A percentile compares a stretch with the other conserved stretches of the same genome.
phyloP scores from a whole-genome alignment of 2,888 invertebrate genomes.

The Zygogramma bicolorata region DNA sequence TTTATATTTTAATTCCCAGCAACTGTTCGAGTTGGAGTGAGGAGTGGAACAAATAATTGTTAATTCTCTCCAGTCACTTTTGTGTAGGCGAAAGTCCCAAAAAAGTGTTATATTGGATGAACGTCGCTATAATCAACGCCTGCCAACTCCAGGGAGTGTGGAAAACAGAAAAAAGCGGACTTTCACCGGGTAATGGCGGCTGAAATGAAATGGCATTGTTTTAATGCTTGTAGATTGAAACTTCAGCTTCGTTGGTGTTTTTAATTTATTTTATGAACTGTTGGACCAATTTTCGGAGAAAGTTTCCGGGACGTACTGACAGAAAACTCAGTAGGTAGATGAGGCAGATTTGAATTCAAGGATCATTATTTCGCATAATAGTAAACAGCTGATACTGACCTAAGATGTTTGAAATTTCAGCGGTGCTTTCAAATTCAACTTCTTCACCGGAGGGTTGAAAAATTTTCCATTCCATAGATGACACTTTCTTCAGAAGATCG shows the following conservation, averaged over 20 bases:
- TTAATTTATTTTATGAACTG: conserved; percentile 2
- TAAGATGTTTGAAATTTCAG: neutral
- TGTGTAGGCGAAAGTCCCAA: neutral
- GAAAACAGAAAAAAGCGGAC: neutral
- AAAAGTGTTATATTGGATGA: neutral
- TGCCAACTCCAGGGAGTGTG: neutral
- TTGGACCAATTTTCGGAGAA: neutral
- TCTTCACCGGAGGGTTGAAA: too few species aligned
- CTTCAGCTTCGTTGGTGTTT: neutral
- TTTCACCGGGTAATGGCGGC: neutral
- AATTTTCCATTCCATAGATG: too few species aligned
- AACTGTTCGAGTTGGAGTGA: conserved; percentile 36
- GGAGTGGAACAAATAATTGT: conserved; percentile 40
- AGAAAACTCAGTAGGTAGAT: neutral
- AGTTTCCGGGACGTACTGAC: neutral
- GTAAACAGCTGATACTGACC: neutral
- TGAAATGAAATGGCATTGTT: neutral
- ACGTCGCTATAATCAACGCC: conserved; percentile 1
- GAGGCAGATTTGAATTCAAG: neutral
- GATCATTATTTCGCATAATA: neutral
- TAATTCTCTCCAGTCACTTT: conserved; percentile 35
- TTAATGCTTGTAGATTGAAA: neutral
- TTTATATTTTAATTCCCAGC: conserved; percentile 40
- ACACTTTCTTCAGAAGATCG: too few species aligned
- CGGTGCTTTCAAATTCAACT: too few species aligned